Conservation (phyloP, 2,888 invertebrate species). For the Torymus aiolomorphi region DNA sequence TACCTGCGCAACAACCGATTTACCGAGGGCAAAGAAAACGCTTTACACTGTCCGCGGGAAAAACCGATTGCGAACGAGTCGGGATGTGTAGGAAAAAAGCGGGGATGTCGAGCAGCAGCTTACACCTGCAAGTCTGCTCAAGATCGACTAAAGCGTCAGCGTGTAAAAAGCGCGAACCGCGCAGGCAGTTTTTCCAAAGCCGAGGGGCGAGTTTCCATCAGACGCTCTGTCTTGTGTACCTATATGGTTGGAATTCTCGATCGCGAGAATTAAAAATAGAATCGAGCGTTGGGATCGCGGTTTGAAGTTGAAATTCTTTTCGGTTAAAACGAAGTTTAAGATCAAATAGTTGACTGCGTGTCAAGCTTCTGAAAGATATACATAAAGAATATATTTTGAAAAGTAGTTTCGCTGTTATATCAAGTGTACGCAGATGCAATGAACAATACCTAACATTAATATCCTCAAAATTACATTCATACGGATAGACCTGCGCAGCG, state of each 20-base stretch:
- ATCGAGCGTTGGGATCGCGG: neutral
- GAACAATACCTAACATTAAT: no score
- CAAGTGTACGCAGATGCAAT: no score
- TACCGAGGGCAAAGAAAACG: slow-evolving; percentile 20
- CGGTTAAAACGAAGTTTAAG: no score
- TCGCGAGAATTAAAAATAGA: slow-evolving; percentile 43
- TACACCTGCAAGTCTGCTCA: neutral
- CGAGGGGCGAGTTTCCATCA: neutral
- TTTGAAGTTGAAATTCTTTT: no score
- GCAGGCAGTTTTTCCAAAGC: slow-evolving; percentile 5
- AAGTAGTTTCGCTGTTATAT: no score
- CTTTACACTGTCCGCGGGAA: slow-evolving; percentile 1
- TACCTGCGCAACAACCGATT: slow-evolving; percentile 12
- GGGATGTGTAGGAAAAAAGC: neutral
- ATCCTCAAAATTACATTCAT: no score
- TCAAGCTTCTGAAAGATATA: no score
- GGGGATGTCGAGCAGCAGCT: slow-evolving; percentile 18
- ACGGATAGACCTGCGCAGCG: no score
- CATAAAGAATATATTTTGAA: no score
- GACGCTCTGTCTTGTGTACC: slow-evolving; percentile 2
- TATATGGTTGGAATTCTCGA: slow-evolving; percentile 25
- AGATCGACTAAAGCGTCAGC: slow-evolving; percentile 20
- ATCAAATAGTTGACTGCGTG: no score
- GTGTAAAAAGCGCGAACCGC: slow-evolving; percentile 20
- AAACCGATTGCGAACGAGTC: neutral